Evolutionary conservation across 2,113 vertebrate species (phyloP).

Genomic region (Callaeas wilsoni): DNA sequence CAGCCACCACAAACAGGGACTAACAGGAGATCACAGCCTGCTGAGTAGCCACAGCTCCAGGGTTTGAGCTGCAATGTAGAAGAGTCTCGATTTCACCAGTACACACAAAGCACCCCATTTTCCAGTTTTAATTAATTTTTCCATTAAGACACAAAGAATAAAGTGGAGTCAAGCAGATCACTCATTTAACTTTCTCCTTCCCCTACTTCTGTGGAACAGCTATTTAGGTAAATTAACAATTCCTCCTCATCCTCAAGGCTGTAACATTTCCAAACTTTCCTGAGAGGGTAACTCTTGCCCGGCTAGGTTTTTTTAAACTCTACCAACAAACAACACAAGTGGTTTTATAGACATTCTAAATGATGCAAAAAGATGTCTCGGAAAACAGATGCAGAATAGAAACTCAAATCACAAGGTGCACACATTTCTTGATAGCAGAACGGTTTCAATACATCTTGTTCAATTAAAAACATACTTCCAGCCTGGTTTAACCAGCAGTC

Average conservation of each 20-base stretch:
- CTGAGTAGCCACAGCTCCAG: not conserved
- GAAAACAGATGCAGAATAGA: not conserved
- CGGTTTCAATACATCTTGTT: not conserved
- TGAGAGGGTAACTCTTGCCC: not conserved
- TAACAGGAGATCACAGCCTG: not conserved
- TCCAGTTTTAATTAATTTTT: not conserved
- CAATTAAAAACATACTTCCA: not conserved
- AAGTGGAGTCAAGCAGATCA: not conserved
- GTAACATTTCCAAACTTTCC: not conserved
- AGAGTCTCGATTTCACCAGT: not conserved
- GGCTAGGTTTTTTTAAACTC: not conserved
- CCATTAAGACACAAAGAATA: not conserved
- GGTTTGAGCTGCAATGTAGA: accelerated
- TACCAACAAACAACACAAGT: not conserved
- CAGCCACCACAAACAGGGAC: not conserved
- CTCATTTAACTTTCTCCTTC: not conserved
- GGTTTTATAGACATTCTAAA: not conserved
- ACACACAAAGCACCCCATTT: not conserved
- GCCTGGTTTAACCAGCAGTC: not conserved
- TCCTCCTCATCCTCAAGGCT: not conserved
- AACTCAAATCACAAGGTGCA: not conserved
- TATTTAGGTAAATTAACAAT: not conserved
- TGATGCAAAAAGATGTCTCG: not conserved
- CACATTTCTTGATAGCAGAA: not conserved
- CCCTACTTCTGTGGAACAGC: not conserved